Evolutionary conservation across 1,140 invertebrate genomes (phyloP).

Genomic region (Zaprionus capensis): DNA sequence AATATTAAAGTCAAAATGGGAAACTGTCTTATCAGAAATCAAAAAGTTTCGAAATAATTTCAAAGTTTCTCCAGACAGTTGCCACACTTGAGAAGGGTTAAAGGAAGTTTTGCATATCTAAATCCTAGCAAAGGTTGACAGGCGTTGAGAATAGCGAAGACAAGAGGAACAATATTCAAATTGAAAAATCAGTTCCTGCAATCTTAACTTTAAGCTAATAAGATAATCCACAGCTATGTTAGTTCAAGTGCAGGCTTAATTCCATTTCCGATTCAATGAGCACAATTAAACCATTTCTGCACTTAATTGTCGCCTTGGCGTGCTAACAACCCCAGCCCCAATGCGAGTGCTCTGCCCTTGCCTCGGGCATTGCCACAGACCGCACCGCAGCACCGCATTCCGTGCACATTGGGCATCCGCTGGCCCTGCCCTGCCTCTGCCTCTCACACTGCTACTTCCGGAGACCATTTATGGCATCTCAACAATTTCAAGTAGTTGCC

Average conservation of each 20-base stretch:
- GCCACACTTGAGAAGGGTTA: background rate
- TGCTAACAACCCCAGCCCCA: constrained; percentile 38
- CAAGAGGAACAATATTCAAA: background rate
- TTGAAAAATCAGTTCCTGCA: background rate
- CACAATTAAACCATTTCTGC: constrained; percentile 70
- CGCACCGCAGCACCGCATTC: background rate
- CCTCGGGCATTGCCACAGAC: constrained; percentile 8
- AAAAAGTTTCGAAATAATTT: background rate
- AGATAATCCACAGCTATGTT: background rate
- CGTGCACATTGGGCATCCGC: constrained; percentile 27
- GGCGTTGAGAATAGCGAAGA: background rate
- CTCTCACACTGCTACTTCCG: background rate
- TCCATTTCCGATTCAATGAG: constrained; percentile 52
- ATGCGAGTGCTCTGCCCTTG: background rate
- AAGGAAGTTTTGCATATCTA: background rate
- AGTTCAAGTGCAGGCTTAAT: constrained; percentile 19
- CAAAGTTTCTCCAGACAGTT: background rate
- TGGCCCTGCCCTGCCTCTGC: constrained; percentile 6
- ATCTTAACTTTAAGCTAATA: background rate
- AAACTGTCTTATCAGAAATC: constrained; percentile 2
- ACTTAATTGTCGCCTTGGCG: constrained; percentile 57
- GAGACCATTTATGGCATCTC: constrained; percentile 70
- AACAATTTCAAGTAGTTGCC: constrained; percentile 78
- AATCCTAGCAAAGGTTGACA: background rate
- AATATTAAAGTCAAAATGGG: background rate